phyloP scores from a whole-genome alignment of 2,797 vertebrate species.

The Champsocephalus esox region DNA sequence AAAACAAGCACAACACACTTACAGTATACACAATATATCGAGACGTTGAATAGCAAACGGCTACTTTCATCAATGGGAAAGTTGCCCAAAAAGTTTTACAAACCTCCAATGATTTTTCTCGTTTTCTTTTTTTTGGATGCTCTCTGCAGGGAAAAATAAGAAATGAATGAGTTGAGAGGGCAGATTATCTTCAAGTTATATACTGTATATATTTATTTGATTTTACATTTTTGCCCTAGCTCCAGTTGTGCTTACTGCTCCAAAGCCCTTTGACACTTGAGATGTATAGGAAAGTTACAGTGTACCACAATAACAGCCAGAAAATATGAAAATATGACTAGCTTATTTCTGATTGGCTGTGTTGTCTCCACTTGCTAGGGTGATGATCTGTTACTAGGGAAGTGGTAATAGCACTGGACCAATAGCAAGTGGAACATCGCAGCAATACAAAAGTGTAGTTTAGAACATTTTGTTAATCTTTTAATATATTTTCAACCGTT shows the following conservation, averaged over 20 bases:
- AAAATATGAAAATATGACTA: neutral
- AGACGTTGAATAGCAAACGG: neutral
- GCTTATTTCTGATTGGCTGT: neutral
- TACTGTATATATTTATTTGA: neutral
- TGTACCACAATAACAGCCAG: neutral
- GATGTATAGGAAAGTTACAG: neutral
- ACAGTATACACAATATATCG: neutral
- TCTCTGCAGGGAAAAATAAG: constrained; percentile 67
- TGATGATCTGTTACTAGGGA: neutral
- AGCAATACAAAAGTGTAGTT: neutral
- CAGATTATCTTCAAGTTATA: constrained; percentile 5
- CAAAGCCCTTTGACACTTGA: neutral
- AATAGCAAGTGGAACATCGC: neutral
- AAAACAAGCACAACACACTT: constrained; percentile 2
- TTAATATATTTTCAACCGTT: neutral
- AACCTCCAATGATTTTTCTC: constrained; percentile 73
- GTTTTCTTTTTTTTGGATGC: constrained; percentile 59
- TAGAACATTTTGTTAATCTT: neutral
- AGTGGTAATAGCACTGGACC: neutral
- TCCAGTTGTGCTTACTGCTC: neutral
- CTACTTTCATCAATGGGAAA: neutral
- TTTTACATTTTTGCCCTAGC: neutral
- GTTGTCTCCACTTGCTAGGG: neutral
- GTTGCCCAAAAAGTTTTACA: constrained; percentile 1
- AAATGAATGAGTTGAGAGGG: neutral